These are phyloP conservation scores for Coelopa frigida DNA, from an alignment of 1,140 invertebrate genomes.

Conservation along the genomic window DNA sequence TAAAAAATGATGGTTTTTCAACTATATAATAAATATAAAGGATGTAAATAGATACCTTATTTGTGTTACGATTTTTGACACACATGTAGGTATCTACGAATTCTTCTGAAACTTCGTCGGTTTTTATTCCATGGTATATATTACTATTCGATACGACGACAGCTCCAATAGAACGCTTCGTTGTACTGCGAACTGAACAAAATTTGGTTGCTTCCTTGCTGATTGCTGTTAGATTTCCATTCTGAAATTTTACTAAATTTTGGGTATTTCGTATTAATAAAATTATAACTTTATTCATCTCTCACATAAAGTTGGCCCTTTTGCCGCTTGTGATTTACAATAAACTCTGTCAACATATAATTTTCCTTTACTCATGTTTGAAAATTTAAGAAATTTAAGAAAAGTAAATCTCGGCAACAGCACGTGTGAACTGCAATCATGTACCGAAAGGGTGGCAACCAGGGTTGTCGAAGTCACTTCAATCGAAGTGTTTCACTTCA, in stretches of 20 bases:
- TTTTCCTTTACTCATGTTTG: slow-evolving; percentile 27
- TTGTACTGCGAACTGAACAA: slow-evolving; percentile 4
- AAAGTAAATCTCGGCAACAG: too few relatives aligned
- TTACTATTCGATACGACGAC: slow-evolving; percentile 21
- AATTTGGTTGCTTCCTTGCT: slow-evolving; percentile 19
- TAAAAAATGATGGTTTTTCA: background rate
- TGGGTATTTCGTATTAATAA: background rate
- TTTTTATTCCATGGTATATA: slow-evolving; percentile 8
- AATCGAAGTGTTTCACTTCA: too few relatives aligned
- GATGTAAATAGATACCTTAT: slow-evolving; percentile 16
- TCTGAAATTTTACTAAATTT: slow-evolving; percentile 34
- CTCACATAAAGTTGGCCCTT: background rate
- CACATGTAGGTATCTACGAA: slow-evolving; percentile 29
- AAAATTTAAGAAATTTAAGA: too few relatives aligned
- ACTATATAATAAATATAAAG: background rate
- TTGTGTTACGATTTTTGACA: slow-evolving; percentile 27
- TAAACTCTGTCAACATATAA: slow-evolving; percentile 19
- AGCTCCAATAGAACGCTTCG: slow-evolving; percentile 21
- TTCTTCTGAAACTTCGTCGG: slow-evolving; percentile 11
- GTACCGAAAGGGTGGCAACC: too few relatives aligned
- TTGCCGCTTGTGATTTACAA: background rate
- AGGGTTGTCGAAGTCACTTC: too few relatives aligned
- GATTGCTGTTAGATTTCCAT: slow-evolving; percentile 21
- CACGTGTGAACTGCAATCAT: too few relatives aligned
- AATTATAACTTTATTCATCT: background rate